Evolutionary conservation across 1,140 invertebrate genomes (phyloP), one percentile per base, ranked within the genome.

Genomic region (Hylaeus volcanicus): DNA sequence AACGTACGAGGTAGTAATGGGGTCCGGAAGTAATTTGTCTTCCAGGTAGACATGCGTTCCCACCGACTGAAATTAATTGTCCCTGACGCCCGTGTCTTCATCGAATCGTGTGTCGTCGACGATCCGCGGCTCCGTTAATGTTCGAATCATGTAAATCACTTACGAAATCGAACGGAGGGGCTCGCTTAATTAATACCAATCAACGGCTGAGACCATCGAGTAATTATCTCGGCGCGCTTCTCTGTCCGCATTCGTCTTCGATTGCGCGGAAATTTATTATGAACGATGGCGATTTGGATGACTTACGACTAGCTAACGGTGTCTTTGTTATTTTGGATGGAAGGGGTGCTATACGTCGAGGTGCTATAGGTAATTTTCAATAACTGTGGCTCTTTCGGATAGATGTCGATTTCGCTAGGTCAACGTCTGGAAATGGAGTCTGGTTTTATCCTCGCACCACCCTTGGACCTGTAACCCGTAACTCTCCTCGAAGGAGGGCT

Each of bases 1-100:
- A 51, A 78, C 70, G 61, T 60, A 63, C 45, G 76, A 66, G 45
- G 8, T 69, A 51, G 48, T 84, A 80, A 84, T 84, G 58, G 69
- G 39, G 51, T 56, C 77, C 83, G 83, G 83, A 85, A 85, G 74
- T 85, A 85, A 85, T 85, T 81, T 76, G 74, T 85, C 78, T 81
- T 70, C 5, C 66, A 66, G 8, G 53, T 66, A 74, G 84, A 85
- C 78, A 8, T 48, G 8, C 45, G 79, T 45, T 53, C 53, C 12
- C 39, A 37, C 51, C 63, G 45, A 70, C 71, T 80, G 76, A 85
- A 81, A 85, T 81, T 85, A 85, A 85, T 85, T 74, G 74, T 56
- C 45, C 26, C 15, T 58, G 43, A 55, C 63, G 65, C 56, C 58
- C 41, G 41, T n/a, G 65, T 85, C 82, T 79, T 80, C 56, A 70